Evolutionary conservation across 2,888 invertebrate genomes (phyloP).

Genomic region (Minunthozetes semirufus): DNA sequence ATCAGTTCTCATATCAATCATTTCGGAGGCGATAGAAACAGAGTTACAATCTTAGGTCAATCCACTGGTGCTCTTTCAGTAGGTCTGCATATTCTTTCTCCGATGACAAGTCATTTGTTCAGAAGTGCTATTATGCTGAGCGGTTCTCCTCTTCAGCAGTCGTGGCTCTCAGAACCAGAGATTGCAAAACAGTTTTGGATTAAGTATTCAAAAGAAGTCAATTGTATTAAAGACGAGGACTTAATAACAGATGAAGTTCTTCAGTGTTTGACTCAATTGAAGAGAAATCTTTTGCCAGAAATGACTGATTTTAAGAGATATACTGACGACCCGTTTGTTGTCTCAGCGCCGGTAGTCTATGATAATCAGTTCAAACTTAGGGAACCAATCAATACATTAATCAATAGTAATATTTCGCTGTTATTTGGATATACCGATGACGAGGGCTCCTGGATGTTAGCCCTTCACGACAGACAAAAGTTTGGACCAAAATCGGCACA

Average conservation of each 20-base stretch:
- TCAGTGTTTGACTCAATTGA: constrained; percentile 22
- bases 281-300: constrained; percentile 31
- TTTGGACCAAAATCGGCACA: constrained; percentile 16
- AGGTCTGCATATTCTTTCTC: constrained; percentile 43
- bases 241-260: constrained; percentile 16
- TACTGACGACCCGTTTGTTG: constrained; percentile 22
- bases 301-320: constrained; percentile 23
- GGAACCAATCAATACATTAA: background rate
- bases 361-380: constrained; percentile 24
- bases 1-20: constrained; percentile 44
- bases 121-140: constrained; percentile 44
- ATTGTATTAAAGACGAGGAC: constrained; percentile 28
- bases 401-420: constrained; percentile 22
- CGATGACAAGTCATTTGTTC: constrained; percentile 38
- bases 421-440: constrained; percentile 33
- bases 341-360: constrained; percentile 28
- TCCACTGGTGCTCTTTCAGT: constrained; percentile 53
- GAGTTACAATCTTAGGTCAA: constrained; percentile 52
- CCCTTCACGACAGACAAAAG: background rate
- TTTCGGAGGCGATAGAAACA: constrained; percentile 47
- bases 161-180: constrained; percentile 19
- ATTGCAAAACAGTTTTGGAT: constrained; percentile 27
- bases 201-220: constrained; percentile 31
- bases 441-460: constrained; percentile 35
- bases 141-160: constrained; percentile 38